Evolutionary conservation across 2,888 invertebrate species (phyloP), one percentile per base, ranked within the genome.

Genomic region (Drosophila dives): DNA sequence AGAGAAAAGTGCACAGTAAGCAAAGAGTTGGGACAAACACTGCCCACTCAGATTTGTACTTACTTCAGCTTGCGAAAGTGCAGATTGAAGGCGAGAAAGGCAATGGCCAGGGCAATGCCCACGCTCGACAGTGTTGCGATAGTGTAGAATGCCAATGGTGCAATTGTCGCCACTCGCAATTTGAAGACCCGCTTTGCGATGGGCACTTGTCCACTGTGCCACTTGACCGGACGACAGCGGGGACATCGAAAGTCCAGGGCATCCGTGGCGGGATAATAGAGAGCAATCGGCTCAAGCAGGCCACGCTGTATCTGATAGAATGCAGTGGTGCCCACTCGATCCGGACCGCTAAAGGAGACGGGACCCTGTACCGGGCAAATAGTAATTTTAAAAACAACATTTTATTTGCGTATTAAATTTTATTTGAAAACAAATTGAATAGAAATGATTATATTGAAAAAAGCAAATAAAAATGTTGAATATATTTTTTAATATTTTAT

Each of bases 241-340:
- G 94, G 93, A 92, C 98, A 98, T 38, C 94, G 91, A 91, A 96
- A 95, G 91, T 96, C 94, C 83, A 97, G 93, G 45, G 93, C 93
- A 91, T 94, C 93, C 82, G 94, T 92, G 86, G 95, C 93, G 94
- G 96, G 89, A 93, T 95, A 94, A 91, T 95, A 96, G 2, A 98
- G 94, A 0, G 97, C 98, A 48, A 98, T 95, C 48, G 95, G 95
- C 80, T 94, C 94, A 70, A 96, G 94, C 69, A 94, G 93, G n/a
- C 96, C 96, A 72, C 95, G 96, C 95, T 98, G 98, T 89, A 97
- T 95, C 94, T 98, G 98, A 92, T 96, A 96, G 90, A 98, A 96
- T 11, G 97, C 96, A 0, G 97, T 96, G 79, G 97, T 96, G 45
- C 98, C 97, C 73, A 98, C 95, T 62, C 98, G 95, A 92, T 98